Evolutionary conservation across 23 tunicate genomes (phyloP), one percentile per base, ranked within the genome.

Genomic region (Halocynthia roretzi): DNA sequence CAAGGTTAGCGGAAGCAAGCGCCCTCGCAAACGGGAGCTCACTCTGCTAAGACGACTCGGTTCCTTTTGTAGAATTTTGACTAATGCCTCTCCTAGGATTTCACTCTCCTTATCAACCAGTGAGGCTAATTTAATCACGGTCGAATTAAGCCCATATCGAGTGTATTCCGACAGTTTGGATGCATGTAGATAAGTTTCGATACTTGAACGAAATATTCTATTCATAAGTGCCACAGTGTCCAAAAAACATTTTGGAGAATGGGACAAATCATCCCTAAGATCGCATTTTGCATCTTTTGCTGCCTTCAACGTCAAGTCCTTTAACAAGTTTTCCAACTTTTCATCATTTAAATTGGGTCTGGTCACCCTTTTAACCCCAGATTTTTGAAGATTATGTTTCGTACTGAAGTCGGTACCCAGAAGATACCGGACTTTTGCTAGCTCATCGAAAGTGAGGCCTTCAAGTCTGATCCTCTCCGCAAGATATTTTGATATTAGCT

Each of bases 281-380:
- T 62, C 50, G 64, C 88, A 89, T 20, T 71, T 70, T 6, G 89
- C 87, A 76, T 80, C 88, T 54, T 82, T 70, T 7, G 87, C 96
- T 9, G 96, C 87, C 54, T 83, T 89, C 14, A 80, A 51, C 5
- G 80, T 83, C 55, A 89, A 74, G 0, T 80, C 85, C 62, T 89
- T 89, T 1, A 89, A 56, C 57, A 83, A 70, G 8, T 57, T 7
- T 75, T 89, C 84, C 8, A 79, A 56, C 76, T 83, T 83, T 7
- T 22, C 68, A 55, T 88, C 84, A 18, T 76, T 71, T 9, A 52
- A 10, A 15, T 65, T 65, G 5, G 76, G 77, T 44, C 85, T 60
- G 14, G 51, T 70, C 7, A 10, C 8, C 6, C 55, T 22, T 49
- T 78, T 65, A 6, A 17, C 65, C 55, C 17, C n/a, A 6, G 75